Base-by-base conservation (phyloP, 2,797 vertebrate genomes). In the Emydoidea blandingii region DNA sequence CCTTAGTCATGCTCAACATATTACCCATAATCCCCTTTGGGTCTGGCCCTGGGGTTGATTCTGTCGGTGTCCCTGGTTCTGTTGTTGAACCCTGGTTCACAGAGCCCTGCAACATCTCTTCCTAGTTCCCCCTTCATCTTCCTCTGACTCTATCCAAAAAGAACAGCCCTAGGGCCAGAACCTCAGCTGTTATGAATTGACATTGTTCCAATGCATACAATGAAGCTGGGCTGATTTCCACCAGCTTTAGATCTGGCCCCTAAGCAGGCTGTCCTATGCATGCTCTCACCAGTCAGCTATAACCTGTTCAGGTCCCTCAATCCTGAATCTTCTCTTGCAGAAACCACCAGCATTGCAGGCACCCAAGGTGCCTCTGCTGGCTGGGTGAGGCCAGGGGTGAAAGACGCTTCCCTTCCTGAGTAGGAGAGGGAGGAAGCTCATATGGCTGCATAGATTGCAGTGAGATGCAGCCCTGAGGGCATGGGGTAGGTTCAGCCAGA, bases 21-120 rank as follows among this genome's bases (percentile, higher is more conserved):
- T 4, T 15, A 12, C 37, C 0, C 1, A 23, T 31, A 86, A 53
- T 57, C 27, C 9, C 53, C 34, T 81, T 47, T 7, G 44, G 2
- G 3, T 18, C 74, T 53, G 83, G 57, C n/a, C 57, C 16, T 68
- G 34, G 62, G 16, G 8, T 65, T 18, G 62, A 65, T 8, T 65
- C 59, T 37, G 34, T 21, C 19, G 1, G n/a, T 68, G 37, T 23
- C 57, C 65, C 92, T 52, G 6, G 49, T 29, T 5, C 47, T 85
- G 87, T 14, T 80, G 59, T 1, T 1, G 50, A 80, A 53, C 50
- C 12, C 23, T 29, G 50, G 12, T 72, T 62, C 79, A n/a, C 34
- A 88, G 57, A 78, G 57, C 85, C 53, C 83, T 2, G 8, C 79
- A 59, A 85, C 52, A 53, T 95, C 68, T 80, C 50, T 54, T 80